Evolutionary conservation across 2,797 vertebrate species (phyloP), one percentile per base, ranked within the genome.

Genomic region (Cossypha heuglini): DNA sequence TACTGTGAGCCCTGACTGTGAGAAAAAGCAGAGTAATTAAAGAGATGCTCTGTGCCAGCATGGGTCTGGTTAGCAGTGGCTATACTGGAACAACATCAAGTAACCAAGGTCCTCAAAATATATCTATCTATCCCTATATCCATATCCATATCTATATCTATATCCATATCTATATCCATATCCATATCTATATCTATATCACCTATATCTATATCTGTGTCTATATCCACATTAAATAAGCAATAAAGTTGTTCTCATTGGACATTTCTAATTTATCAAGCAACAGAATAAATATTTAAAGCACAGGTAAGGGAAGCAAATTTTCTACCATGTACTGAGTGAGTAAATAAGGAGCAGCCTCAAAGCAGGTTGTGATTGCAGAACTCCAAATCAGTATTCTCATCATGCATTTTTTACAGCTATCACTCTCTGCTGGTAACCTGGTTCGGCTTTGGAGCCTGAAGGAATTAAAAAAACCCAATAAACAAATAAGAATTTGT

Each of bases 11-110:
- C 49, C 48, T 35, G 43, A 19, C 55, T 80, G 16, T 46, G 96
- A 94, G 77, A 62, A 94, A 92, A 80, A 75, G 35, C 90, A 94
- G 86, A 92, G 61, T 15, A 49, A 18, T 63, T 66, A 18, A 81
- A 84, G 35, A 4, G 4, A 45, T 49, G 74, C 52, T 31, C 37
- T 55, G 68, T 38, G 58, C 42, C 76, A 48, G 83, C 54, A 66
- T 0, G 0, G 43, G 16, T 42, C 42, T 63, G 51, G 37, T 82
- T 55, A 51, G 42, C 42, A 59, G 48, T 13, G 64, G 21, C 63
- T 61, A 3, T 42, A 11, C 54, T 64, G 57, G 35, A 61, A 7
- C 20, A 51, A 5, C 61, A 45, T 5, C 31, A 64, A 58, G 19
- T 33, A 59, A 33, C 7, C 17, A 55, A 26, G 9, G 16, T 83